Evolutionary conservation across 2,113 vertebrate species (phyloP).

Genomic region (Egretta garzetta): DNA sequence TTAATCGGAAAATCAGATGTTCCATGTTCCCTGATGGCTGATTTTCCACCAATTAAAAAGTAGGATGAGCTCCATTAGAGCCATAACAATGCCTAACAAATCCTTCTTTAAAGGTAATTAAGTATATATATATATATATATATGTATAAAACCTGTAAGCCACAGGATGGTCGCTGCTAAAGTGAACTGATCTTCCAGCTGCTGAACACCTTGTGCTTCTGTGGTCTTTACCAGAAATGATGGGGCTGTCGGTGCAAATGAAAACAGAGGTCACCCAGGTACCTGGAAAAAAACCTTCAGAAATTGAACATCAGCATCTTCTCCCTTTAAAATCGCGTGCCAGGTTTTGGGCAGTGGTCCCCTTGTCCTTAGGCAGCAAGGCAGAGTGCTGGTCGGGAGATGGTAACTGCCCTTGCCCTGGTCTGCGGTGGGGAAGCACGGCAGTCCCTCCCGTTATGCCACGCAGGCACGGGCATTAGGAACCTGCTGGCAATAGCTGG

Average conservation of each 20-base stretch:
- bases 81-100: background rate
- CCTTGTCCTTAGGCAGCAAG: background rate
- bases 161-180: background rate
- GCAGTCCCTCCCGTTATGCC: background rate
- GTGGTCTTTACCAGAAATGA: background rate
- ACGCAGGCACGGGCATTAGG: background rate
- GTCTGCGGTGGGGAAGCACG: background rate
- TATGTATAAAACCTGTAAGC: background rate
- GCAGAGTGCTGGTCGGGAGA: background rate
- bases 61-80: background rate
- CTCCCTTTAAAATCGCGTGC: background rate
- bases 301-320: background rate
- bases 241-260: background rate
- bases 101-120: background rate
- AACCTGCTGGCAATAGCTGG: background rate
- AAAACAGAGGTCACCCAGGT: background rate
- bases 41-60: slow-evolving; percentile 5
- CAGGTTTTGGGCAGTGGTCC: background rate
- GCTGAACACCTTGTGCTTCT: background rate
- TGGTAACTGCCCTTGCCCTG: background rate
- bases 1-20: slow-evolving; percentile 21
- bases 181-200: background rate
- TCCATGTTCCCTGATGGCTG: background rate
- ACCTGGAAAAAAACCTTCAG: background rate
- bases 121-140: too few relatives aligned